Conservation (phyloP, 1,140 invertebrate species). For the Cataglyphis hispanica region DNA sequence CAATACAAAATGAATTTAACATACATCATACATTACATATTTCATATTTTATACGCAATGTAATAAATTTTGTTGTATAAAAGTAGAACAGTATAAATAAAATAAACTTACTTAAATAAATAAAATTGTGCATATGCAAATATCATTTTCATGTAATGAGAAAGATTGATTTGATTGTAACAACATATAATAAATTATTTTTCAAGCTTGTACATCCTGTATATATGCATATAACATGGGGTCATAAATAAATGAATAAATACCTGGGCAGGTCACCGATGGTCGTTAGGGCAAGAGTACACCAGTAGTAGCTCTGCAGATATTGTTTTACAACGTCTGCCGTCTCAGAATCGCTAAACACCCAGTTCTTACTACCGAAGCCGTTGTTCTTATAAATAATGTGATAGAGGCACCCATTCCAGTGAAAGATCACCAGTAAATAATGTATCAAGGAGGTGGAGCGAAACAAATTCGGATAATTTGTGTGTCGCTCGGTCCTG, state of each 20-base stretch:
- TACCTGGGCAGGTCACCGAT: conserved; percentile 89
- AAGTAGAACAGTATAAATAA: not conserved
- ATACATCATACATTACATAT: not conserved
- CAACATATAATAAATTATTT: not conserved
- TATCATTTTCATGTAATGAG: conserved; percentile 4
- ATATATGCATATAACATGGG: not conserved
- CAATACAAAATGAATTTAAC: not conserved
- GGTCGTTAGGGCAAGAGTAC: conserved; percentile 97
- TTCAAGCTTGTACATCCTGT: not conserved
- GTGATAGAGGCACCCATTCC: conserved; percentile 99
- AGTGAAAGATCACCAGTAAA: conserved; percentile 99
- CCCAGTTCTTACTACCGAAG: conserved; percentile 96
- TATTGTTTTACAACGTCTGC: conserved; percentile 97
- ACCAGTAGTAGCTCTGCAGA: conserved; percentile 99
- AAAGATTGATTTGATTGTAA: not conserved
- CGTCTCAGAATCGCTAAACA: conserved; percentile 93
- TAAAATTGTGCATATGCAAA: conserved; percentile 22
- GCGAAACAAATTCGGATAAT: conserved; percentile 99
- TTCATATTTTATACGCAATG: conserved; percentile 14
- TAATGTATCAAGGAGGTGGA: conserved; percentile 98
- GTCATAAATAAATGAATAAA: not conserved
- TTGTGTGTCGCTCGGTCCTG: conserved; percentile 98
- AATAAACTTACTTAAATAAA: conserved; percentile 34
- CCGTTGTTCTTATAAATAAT: conserved; percentile 98
- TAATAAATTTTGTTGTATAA: not conserved